Conservation (phyloP, 2,888 invertebrate genomes). For the Dynastes grantii region DNA sequence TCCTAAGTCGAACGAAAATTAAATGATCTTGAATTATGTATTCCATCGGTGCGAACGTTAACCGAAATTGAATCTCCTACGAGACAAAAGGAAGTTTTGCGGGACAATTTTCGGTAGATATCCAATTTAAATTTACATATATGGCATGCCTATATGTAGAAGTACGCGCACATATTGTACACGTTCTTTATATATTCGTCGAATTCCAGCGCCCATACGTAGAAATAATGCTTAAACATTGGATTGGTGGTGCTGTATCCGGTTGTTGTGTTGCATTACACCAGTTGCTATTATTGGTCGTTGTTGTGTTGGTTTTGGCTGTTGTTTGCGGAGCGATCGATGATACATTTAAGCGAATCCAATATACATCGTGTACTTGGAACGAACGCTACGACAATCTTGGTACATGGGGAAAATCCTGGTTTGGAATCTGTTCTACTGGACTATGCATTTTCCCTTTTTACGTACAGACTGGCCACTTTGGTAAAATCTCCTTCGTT, state of each 20-base stretch:
- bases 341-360: conserved; percentile 28
- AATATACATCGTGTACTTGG: conserved; percentile 2
- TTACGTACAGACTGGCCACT: too few relatives aligned
- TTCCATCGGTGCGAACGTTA: conserved; percentile 34
- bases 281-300: conserved; percentile 15
- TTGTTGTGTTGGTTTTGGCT: conserved; percentile 21
- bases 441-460: too few relatives aligned
- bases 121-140: conserved; percentile 40
- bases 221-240: conserved; percentile 36
- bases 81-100: conserved; percentile 42
- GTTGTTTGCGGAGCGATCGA: conserved; percentile 31
- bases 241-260: conserved; percentile 20
- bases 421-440: too few relatives aligned
- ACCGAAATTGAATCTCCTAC: conserved; percentile 47
- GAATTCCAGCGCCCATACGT: neutral
- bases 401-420: conserved; percentile 6
- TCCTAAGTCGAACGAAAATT: conserved; percentile 43
- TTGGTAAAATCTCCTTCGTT: too few relatives aligned
- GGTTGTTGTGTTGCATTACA: conserved; percentile 2
- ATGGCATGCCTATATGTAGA: conserved; percentile 12
- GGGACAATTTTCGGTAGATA: conserved; percentile 33
- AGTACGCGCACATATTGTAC: neutral
- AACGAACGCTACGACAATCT: neutral
- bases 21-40: conserved; percentile 49
- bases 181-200: neutral